Conservation (phyloP, 2,888 invertebrate species). For the Lasioglossum oenotherae region DNA sequence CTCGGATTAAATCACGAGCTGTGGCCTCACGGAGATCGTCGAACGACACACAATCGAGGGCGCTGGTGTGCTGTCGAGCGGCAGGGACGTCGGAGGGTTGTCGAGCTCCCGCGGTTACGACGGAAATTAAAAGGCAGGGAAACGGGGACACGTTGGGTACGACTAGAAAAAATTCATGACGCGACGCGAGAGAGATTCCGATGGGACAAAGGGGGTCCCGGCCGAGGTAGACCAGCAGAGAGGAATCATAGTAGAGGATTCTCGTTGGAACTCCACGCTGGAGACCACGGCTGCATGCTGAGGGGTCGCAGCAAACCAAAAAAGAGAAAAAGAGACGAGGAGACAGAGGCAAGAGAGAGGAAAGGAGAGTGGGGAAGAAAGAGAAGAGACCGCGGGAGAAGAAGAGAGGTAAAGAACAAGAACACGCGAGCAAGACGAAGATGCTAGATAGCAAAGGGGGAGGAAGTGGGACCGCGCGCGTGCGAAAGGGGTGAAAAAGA, state of each 20-base stretch:
- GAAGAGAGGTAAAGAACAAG: neutral
- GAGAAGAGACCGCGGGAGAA: neutral
- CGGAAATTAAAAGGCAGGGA: slow-evolving; percentile 26
- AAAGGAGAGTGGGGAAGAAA: neutral
- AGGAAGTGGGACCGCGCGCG: slow-evolving; percentile 8
- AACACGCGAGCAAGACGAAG: neutral
- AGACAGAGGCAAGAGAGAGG: neutral
- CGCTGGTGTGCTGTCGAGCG: neutral
- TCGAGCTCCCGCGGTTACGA: slow-evolving; percentile 4
- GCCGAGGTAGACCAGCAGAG: slow-evolving; percentile 70
- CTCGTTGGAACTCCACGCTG: slow-evolving; percentile 39
- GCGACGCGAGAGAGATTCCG: slow-evolving; percentile 51
- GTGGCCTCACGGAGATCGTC: neutral
- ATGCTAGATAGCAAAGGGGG: neutral
- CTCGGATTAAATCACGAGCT: slow-evolving; percentile 23
- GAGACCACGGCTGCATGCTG: slow-evolving; percentile 25
- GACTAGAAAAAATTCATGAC: slow-evolving; percentile 63
- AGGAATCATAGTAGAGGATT: slow-evolving; percentile 66
- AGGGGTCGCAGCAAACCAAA: neutral
- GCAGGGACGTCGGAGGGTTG: neutral
- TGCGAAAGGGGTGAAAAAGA: slow-evolving; percentile 42
- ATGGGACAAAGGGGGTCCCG: slow-evolving; percentile 52
- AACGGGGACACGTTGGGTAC: slow-evolving; percentile 55
- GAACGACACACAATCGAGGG: slow-evolving; percentile 13
- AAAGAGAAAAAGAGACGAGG: neutral